Evolutionary conservation across 2,113 vertebrate species (phyloP).

Genomic region (Pristiophorus japonicus): DNA sequence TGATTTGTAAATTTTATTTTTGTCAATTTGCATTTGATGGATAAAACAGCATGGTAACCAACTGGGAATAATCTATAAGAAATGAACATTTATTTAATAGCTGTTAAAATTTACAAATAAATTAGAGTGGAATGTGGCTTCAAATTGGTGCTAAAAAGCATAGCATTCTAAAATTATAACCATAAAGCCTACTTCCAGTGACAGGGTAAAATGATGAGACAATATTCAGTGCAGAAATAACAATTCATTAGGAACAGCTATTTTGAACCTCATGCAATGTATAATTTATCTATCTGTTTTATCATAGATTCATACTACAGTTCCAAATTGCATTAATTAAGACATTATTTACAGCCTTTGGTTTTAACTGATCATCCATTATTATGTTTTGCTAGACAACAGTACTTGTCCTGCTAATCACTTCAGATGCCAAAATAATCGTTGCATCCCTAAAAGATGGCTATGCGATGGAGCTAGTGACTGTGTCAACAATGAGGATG

Average conservation of each 20-base stretch:
- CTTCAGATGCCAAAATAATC: conserved; percentile 92
- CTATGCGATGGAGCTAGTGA: conserved; percentile 93
- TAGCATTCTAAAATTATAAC: not conserved
- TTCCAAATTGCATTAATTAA: not conserved
- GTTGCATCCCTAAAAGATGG: conserved; percentile 93
- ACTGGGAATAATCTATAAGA: not conserved
- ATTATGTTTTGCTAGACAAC: conserved; percentile 63
- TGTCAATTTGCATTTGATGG: not conserved
- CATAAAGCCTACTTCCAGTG: not conserved
- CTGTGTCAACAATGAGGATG: conserved; percentile 85
- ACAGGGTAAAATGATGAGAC: conserved; percentile 13
- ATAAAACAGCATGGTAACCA: not conserved
- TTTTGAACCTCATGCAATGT: not conserved
- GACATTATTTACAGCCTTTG: not conserved
- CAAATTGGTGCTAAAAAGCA: not conserved
- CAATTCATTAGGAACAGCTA: conserved; percentile 16
- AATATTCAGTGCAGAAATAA: conserved; percentile 4
- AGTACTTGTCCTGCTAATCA: conserved; percentile 85
- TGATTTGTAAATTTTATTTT: not conserved
- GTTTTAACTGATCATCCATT: not conserved
- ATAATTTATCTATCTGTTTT: not conserved
- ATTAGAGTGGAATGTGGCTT: conserved; percentile 19
- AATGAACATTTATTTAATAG: conserved; percentile 2
- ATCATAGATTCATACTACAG: not conserved
- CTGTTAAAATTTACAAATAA: conserved; percentile 2